Conservation (phyloP, 2,888 invertebrate genomes). For the Ophion obscuratus region DNA sequence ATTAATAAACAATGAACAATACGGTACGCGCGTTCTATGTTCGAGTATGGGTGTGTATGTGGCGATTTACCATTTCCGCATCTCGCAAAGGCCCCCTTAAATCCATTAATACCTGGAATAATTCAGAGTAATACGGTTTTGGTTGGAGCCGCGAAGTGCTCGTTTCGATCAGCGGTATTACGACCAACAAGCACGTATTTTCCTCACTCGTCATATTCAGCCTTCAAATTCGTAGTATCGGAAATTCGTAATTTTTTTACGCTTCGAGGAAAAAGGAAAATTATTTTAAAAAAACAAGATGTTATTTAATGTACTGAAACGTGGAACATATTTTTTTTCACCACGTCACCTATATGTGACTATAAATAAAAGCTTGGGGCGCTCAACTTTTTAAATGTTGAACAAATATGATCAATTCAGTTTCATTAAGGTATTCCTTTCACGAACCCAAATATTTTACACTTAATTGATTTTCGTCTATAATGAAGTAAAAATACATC, state of each 20-base stretch:
- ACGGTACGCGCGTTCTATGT: not conserved
- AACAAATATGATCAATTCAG: no score
- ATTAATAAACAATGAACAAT: not conserved
- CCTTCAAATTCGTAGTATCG: not conserved
- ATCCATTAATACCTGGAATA: conserved; percentile 46
- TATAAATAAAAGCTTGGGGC: no score
- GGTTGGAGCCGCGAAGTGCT: conserved; percentile 21
- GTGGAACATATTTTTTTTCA: no score
- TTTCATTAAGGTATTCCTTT: no score
- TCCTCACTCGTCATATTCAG: not conserved
- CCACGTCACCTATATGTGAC: no score
- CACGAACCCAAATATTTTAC: no score
- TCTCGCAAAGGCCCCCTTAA: conserved; percentile 39
- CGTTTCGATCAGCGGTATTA: not conserved
- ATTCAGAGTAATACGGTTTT: conserved; percentile 50
- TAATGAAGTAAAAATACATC: no score
- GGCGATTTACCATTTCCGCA: conserved; percentile 50
- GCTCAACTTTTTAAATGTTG: no score
- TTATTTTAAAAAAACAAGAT: no score
- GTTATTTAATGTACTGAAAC: no score
- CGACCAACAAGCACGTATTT: not conserved
- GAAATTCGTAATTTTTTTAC: not conserved
- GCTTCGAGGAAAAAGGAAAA: not conserved
- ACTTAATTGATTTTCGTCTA: no score
- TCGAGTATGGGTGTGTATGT: not conserved